Evolutionary conservation across 2,888 invertebrate genomes (phyloP), one percentile per base, ranked within the genome.

Genomic region (Zhengitettix transpicula): DNA sequence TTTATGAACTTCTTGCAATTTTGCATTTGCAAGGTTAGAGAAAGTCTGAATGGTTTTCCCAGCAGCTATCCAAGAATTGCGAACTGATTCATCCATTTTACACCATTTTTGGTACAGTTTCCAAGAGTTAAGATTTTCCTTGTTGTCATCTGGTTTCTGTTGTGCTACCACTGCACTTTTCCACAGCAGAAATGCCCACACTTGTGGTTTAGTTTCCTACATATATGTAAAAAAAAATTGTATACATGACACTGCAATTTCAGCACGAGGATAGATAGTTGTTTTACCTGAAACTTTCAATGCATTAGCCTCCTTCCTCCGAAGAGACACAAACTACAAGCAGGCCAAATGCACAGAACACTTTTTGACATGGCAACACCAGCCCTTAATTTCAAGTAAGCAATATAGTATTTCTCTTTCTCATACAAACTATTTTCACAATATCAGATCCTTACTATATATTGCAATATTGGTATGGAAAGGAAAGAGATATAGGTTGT

Each of bases 141-240:
- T 44, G 65, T 79, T 78, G 0, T 71, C 67, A 51, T 73, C 78
- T 40, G 78, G 77, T 65, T 65, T 57, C 10, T 58, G 56, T 41
- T 41, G 56, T 12, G 64, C 70, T 67, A 72, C 72, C 51, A 77
- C 68, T 11, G 80, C 78, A 61, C 78, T 79, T 69, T 90, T 90
- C 89, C 89, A 90, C 52, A 90, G 71, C 8, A 87, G 75, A 69
- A 89, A 90, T 51, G 87, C 89, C 89, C 90, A 89, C 11, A 89
- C 85, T 74, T 89, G 87, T 10, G 89, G 84, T 72, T 89, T 88
- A 61, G 81, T 81, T 71, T 89, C 89, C 80, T 85, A 72, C 53
- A 70, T 66, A 61, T 62, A 66, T 5, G 9, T 47, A 5, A 47
- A 47, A 47, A 47, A n/a, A 7, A 47, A 14, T 42, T 42, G 44